Evolutionary conservation across 2,113 vertebrate genomes (phyloP), one percentile per base, ranked within the genome.

Genomic region (Serilophus lunatus): DNA sequence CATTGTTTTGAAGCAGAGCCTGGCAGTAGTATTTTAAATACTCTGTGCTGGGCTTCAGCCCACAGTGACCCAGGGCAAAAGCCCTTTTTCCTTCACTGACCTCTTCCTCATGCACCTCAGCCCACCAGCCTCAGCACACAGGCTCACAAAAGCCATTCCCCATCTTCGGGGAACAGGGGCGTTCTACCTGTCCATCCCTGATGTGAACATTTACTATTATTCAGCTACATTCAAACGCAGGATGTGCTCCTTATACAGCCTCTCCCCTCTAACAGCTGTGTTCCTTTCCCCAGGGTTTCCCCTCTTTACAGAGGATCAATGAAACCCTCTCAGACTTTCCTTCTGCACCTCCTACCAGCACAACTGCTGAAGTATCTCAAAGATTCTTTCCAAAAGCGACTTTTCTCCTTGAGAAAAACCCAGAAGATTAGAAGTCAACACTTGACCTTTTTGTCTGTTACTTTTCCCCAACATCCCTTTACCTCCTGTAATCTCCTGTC

Each of bases 1-100:
- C 69, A 82, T 94, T 93, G 88, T 85, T 82, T 92, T 71, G 44
- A 83, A 88, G 53, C 61, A 81, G 64, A 95, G 65, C 61, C 90
- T 83, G 38, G 76, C 76, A 91, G 78, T 78, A 86, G 68, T 64
- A 25, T 88, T 93, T 85, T 47, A 69, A 92, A 59, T 6, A 25
- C n/a, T 35, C 61, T 47, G 50, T 2, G 0, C 66, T 77, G 33
- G 29, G 28, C 53, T 64, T 86, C 47, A 86, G 80, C 76, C 71
- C 1, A 0, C 8, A 51, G 82, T 19, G 42, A 49, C 7, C 14
- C 29, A 18, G 28, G 45, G 69, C 36, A 88, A 75, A 77, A 83
- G 38, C 53, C 38, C 51, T 36, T 88, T 80, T 71, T 29, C n/a
- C 76, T 82, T 63, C 60, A 19, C 9, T 18, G 75, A 71, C 60